Evolutionary conservation across 2,113 vertebrate genomes (phyloP), one percentile per base, ranked within the genome.

Genomic region (Gadus macrocephalus): DNA sequence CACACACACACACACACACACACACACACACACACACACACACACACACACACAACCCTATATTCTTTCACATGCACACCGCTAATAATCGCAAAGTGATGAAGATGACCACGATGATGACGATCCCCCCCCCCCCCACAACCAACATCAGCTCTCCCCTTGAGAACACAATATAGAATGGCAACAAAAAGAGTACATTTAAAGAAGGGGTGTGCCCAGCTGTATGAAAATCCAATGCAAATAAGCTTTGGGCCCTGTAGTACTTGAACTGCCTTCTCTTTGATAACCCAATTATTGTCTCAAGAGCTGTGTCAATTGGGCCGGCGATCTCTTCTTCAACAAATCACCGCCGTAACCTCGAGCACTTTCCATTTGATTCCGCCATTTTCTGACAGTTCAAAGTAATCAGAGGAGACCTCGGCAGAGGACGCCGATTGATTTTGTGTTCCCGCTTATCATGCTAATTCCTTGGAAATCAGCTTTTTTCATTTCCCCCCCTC

Each of bases 271-370:
- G 97, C 97, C 98, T 98, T 98, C 96, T 96, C 97, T 99, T 98
- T 99, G 97, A 98, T 99, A 99, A 99, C 97, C 96, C 96, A 99
- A 99, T 99, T 99, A 99, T 98, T 97, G 96, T 98, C 95, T 99
- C 94, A 95, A 99, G 96, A 98, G 96, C 96, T 98, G 96, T 98
- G 97, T 99, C 97, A 99, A 99, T 99, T 98, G 97, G 96, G 96
- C 95, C 91, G 96, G 96, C 96, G 95, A 98, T 98, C 96, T 96
- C 96, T 98, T 98, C 96, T 98, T 97, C 95, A 99, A 98, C 96
- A 99, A 98, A 99, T 99, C 96, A 98, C 95, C 97, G 95, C 97
- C 92, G 94, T 98, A 98, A 98, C 97, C 97, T 99, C 96, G 93
- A 98, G 97, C 97, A 97, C 96, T 98, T 98, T 99, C 95, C 91